Base-by-base conservation (phyloP, 2,113 vertebrate species). In the Rissa tridactyla region DNA sequence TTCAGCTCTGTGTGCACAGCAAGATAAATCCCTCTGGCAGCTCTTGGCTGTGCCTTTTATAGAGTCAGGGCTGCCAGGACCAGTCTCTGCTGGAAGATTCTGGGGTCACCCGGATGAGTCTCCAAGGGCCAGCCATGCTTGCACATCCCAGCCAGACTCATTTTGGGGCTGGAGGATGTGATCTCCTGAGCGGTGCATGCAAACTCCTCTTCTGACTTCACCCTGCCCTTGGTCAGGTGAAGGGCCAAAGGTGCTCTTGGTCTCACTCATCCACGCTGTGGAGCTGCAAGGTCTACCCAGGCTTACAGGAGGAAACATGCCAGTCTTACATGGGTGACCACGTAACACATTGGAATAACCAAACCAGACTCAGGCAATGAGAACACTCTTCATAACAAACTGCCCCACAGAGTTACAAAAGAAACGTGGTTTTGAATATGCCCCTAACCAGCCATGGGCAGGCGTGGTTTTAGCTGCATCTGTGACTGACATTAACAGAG, bases 171-270 rank as follows among this genome's bases (percentile, higher is more conserved):
- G 36, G 44, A 52, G 51, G 19, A 57, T 2, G 2, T 44, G 30
- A 64, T 32, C 30, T 72, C 10, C 22, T 0, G 0, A 62, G 51
- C 0, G 1, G 21, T 17, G 21, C 16, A 6, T 46, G 38, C 25
- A 77, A 55, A 22, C 4, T 10, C 18, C 34, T 75, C 68, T 84
- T 78, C 60, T 3, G 0, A 64, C 19, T 70, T 88, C 72, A 60
- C 20, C 9, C 42, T 78, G 32, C 29, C 19, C 34, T 75, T 58
- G 17, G 27, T n/a, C 66, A 82, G 29, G 29, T 38, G 85, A 89
- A 76, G 51, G 51, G n/a, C 19, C n/a, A 49, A 71, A 76, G 32
- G n/a, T 54, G 40, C 30, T 57, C 44, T 20, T 78, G 23, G 27
- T 77, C 30, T 52, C 60, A 25, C 6, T 46, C 9, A 6, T 54